These are phyloP conservation scores for Scomber scombrus DNA, from an alignment of 2,113 vertebrate species.

Conservation along the genomic window DNA sequence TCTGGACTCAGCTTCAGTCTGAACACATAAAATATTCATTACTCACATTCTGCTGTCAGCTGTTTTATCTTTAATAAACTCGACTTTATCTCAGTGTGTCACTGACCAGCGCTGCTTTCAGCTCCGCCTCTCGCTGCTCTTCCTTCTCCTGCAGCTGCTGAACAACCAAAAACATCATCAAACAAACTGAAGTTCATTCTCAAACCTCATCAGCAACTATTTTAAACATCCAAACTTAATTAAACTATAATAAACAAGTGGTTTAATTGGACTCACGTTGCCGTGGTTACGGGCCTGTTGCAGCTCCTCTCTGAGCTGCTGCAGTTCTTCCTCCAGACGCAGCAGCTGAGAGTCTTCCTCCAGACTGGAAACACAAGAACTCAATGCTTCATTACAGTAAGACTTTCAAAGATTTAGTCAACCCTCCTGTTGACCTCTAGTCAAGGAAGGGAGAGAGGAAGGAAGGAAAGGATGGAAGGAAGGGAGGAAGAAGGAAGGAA, in stretches of 20 bases:
- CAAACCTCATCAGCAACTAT: too few species aligned
- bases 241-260: too few species aligned
- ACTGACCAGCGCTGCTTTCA: constrained; percentile 26
- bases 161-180: neutral
- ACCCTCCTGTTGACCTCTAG: too few species aligned
- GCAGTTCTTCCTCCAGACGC: constrained; percentile 26
- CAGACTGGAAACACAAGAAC: constrained; percentile 1
- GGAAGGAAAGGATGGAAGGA: too few species aligned
- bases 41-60: neutral
- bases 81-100: neutral
- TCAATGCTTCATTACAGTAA: too few species aligned
- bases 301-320: constrained; percentile 22
- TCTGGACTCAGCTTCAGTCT: neutral
- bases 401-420: too few species aligned
- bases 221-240: too few species aligned
- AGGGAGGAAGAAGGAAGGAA: too few species aligned
- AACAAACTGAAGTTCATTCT: too few species aligned
- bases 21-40: neutral
- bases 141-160: constrained; percentile 31
- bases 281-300: constrained; percentile 1
- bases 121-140: constrained; percentile 21
- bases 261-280: constrained; percentile 26
- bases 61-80: too few species aligned
- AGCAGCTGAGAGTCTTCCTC: constrained; percentile 40
- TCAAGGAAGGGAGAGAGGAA: too few species aligned